phyloP scores from a whole-genome alignment of 2,797 vertebrate genomes.

The Syncerus caffer region DNA sequence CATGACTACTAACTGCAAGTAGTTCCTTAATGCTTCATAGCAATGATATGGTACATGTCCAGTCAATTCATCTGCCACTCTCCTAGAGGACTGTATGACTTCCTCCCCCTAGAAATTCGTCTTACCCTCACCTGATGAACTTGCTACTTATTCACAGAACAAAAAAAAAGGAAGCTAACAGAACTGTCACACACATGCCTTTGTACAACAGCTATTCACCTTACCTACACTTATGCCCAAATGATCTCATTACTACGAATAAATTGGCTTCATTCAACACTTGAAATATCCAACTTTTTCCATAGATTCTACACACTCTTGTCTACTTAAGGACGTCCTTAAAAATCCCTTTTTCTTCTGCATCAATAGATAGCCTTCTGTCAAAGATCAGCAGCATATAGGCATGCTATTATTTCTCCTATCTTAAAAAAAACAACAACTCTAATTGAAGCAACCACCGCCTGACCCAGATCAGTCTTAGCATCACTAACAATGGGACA shows the following conservation, averaged over 20 bases:
- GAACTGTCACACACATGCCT: not conserved
- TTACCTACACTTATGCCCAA: not conserved
- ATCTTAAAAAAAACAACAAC: not conserved
- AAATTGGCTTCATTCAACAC: not conserved
- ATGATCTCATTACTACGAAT: not conserved
- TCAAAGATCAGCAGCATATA: conserved; percentile 5
- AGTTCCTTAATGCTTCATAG: not conserved
- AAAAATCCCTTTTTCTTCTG: not conserved
- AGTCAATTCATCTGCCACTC: not conserved
- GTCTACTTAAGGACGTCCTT: not conserved
- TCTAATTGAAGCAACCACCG: not conserved
- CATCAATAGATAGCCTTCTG: not conserved
- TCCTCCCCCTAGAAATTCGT: not conserved
- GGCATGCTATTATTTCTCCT: not conserved
- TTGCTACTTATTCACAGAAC: not conserved
- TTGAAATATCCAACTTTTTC: not conserved
- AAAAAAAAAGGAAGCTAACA: not conserved
- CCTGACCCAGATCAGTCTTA: not conserved
- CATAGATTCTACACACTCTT: not conserved
- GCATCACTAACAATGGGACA: not conserved
- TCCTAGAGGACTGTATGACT: not conserved
- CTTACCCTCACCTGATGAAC: not conserved
- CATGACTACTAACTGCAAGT: not conserved
- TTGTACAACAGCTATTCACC: not conserved
- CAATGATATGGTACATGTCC: not conserved